Percentiles rank a stretch among this genome's conserved stretches.
Conservation (phyloP, 1,140 invertebrate species). For the Limonius californicus region DNA sequence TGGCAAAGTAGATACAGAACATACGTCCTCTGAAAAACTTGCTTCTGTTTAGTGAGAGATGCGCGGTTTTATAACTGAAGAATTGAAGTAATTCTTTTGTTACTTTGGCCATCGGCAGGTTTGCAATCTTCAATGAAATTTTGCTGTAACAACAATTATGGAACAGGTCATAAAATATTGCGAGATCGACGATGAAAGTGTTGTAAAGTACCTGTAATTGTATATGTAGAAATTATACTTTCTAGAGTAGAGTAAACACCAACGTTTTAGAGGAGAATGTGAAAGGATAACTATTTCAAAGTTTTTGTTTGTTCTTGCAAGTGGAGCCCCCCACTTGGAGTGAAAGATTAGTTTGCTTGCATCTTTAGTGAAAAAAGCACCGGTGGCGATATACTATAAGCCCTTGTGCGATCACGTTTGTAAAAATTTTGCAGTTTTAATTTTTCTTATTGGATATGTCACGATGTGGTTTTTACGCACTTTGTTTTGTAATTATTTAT, state of each 20-base stretch:
- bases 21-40: not conserved
- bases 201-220: not conserved
- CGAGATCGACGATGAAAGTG: not conserved
- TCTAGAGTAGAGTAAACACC: not conserved
- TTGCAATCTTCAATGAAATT: not conserved
- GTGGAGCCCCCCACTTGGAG: too few relatives aligned
- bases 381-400: too few relatives aligned
- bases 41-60: not conserved
- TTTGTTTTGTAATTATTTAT: too few relatives aligned
- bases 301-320: not conserved
- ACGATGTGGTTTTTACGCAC: too few relatives aligned
- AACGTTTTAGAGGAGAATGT: not conserved
- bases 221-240: not conserved
- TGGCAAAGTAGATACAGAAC: constrained; percentile 5
- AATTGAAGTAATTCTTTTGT: not conserved
- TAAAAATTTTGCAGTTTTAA: too few relatives aligned
- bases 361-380: too few relatives aligned
- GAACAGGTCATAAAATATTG: not conserved
- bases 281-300: not conserved
- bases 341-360: too few relatives aligned
- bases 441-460: too few relatives aligned
- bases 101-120: not conserved
- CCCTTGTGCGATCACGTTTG: too few relatives aligned
- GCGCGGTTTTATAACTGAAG: not conserved
- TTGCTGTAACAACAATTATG: not conserved